Conservation (phyloP, 2,888 invertebrate genomes). For the Tanypteryx hageni region DNA sequence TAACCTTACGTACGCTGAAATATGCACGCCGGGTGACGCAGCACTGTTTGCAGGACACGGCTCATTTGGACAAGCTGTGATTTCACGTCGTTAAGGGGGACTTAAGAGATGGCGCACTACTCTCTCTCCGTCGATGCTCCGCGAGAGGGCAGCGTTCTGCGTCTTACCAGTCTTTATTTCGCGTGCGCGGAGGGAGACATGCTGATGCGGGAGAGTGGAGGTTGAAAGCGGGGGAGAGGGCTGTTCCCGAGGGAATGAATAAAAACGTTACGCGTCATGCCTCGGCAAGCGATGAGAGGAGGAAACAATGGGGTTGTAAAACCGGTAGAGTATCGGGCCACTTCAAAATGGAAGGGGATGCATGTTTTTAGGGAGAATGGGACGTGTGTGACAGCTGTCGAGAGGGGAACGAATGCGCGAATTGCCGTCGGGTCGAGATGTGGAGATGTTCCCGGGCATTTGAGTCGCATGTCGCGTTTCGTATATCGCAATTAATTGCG, state of each 20-base stretch:
- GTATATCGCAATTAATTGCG: no score
- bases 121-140: not conserved
- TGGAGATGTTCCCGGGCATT: not conserved
- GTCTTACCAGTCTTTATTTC: not conserved
- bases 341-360: not conserved
- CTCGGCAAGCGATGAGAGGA: not conserved
- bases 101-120: not conserved
- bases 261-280: not conserved
- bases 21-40: constrained; percentile 15
- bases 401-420: not conserved
- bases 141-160: not conserved
- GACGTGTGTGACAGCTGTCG: not conserved
- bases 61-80: not conserved
- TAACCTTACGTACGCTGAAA: not conserved
- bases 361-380: not conserved
- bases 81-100: not conserved
- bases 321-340: not conserved
- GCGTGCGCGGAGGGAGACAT: not conserved
- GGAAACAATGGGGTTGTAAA: not conserved
- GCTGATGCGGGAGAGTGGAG: not conserved
- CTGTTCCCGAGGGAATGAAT: not conserved
- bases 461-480: not conserved
- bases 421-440: not conserved
- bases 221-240: not conserved
- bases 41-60: constrained; percentile 22